Conservation (phyloP, 2,113 vertebrate genomes). For the Empidonax traillii region DNA sequence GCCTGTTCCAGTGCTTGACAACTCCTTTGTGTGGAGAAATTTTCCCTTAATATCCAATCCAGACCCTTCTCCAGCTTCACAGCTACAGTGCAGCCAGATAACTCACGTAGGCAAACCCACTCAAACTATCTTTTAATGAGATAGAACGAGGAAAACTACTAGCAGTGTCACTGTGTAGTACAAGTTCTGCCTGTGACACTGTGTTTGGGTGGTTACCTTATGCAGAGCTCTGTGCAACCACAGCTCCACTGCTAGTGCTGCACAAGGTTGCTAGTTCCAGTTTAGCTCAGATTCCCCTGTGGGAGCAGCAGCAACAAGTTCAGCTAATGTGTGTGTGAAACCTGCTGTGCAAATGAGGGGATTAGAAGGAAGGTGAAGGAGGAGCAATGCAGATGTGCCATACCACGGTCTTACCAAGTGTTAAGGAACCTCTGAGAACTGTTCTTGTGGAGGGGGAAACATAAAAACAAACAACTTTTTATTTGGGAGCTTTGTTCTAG, state of each 20-base stretch:
- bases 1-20: neutral
- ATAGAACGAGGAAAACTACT: neutral
- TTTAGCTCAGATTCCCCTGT: slow-evolving; percentile 7
- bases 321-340: slow-evolving; percentile 14
- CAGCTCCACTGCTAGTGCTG: slow-evolving; percentile 1
- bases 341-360: neutral
- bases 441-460: neutral
- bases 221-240: slow-evolving; percentile 26
- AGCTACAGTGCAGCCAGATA: neutral
- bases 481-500: slow-evolving; percentile 28
- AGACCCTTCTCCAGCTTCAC: neutral
- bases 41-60: neutral
- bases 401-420: neutral
- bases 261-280: neutral
- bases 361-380: neutral
- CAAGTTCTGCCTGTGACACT: slow-evolving; percentile 15
- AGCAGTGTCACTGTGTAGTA: slow-evolving; percentile 35
- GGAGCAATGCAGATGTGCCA: neutral
- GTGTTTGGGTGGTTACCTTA: slow-evolving; percentile 38
- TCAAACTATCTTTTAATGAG: slow-evolving; percentile 35
- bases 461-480: neutral
- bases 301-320: slow-evolving; percentile 37
- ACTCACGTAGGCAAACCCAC: neutral
- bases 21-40: neutral
- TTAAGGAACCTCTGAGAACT: neutral